Base-by-base conservation (phyloP, 2,797 vertebrate genomes). In the Agapornis canus region DNA sequence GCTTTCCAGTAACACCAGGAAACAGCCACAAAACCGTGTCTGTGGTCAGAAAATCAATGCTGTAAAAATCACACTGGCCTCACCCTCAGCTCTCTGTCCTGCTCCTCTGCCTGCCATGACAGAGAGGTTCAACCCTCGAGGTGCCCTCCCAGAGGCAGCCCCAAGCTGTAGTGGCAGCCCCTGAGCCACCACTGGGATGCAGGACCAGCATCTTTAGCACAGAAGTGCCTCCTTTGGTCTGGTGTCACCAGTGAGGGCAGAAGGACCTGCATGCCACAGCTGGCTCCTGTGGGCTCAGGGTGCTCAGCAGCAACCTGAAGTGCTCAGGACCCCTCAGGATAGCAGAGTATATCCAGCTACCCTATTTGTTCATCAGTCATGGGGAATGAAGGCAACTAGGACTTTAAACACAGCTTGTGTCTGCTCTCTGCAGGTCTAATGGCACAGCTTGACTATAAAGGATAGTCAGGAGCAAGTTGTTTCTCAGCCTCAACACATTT, bases 1-100 rank as follows among this genome's bases (percentile, higher is more conserved):
- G 88, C 61, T 76, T 85, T 92, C 84, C 87, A 92, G 79, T 75
- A 96, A 93, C 72, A 51, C 61, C 49, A 70, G 39, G 89, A 85
- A 84, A 61, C 64, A 89, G 71, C 68, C 89, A 94, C 51, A 21
- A 92, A 94, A 75, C 52, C 13, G 5, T 59, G 76, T 42, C 75
- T 86, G 94, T 25, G 86, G 57, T 86, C 82, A 95, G 73, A 94
- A 94, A 95, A 48, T 49, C 45, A 92, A 15, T 0, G 0, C 63
- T 96, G 71, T 89, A 86, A 92, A 94, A 86, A 64, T 37, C 52
- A 4, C 29, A 2, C 31, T 11, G 43, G 51, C n/a, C 49, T 22
- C 63, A 42, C 10, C 17, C n/a, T 73, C 60, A 21, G 43, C 14
- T 40, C 29, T 52, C 52, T 35, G 37, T 29, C 71, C 56, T 71